Base-by-base conservation (phyloP, 2,797 vertebrate species). In the Sebastolobus altivelis region DNA sequence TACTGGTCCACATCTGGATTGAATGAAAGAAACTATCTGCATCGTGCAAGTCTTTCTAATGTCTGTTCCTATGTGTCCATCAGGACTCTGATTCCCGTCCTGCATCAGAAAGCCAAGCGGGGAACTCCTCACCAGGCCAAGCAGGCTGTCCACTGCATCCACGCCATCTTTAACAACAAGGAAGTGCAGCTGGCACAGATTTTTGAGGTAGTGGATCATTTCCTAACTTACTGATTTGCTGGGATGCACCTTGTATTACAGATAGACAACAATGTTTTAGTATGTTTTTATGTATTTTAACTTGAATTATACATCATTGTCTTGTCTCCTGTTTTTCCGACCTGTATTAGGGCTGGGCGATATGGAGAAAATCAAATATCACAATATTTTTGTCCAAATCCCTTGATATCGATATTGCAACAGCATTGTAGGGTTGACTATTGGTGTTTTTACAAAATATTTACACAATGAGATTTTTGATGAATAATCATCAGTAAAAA, bases 41-140 rank as follows among this genome's bases (percentile, higher is more conserved):
- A 11, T 20, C 70, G 9, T 22, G 33, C 25, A 13, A 7, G 4
- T 79, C 12, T 71, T 79, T 2, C 55, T 62, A 13, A 73, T 35
- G 33, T 74, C 8, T 52, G 2, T 54, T 58, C 16, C 22, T 54
- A 10, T 90, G 18, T 90, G 7, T 92, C 46, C 73, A 56, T 70
- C 94, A 99, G 99, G 92, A 98, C 99, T 60, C 95, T 99, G 93
- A 99, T 99, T 94, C 99, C 99, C 4, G 95, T 99, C 93, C 96
- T 99, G 92, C 99, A 99, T 93, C 98, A 99, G 92, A 99, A 99
- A 93, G 98, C 99, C 73, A 99, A 99, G 90, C 95, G 98, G 85
- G 99, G 99, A 75, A 99, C 99, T 25, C 98, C 99, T 84, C 99
- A 99, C 91, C 99, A 99, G 94, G 99, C 99, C 92, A 99, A 99